Percentiles rank a stretch among this genome's conserved stretches.
These are phyloP conservation scores for Nemopilema nomurai DNA, from an alignment of 30 jellyfish, hydroid and myxozoan species.

Conservation along the genomic window DNA sequence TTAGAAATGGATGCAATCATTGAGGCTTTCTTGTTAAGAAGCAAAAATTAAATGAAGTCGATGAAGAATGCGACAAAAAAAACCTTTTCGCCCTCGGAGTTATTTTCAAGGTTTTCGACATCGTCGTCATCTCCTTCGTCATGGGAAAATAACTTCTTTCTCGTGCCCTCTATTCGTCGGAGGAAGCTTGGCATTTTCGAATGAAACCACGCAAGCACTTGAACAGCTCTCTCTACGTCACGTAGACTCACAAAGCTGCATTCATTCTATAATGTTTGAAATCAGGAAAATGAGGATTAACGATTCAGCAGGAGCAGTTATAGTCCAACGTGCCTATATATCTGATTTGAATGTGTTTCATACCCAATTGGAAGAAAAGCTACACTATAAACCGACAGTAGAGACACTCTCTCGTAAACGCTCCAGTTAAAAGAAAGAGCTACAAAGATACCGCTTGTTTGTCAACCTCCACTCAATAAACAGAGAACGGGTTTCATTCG, in stretches of 20 bases:
- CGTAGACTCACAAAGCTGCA: slow-evolving; percentile 89
- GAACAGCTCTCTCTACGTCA: slow-evolving; percentile 85
- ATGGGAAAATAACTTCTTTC: slow-evolving; percentile 3
- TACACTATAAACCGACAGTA: too few species aligned
- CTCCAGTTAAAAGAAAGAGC: too few species aligned
- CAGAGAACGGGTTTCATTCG: too few species aligned
- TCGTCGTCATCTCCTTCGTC: slow-evolving; percentile 14
- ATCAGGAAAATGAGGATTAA: not conserved
- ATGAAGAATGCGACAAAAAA: not conserved
- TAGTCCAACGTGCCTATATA: too few species aligned
- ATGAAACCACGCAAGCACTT: slow-evolving; percentile 80
- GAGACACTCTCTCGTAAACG: too few species aligned
- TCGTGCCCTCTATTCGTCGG: slow-evolving; percentile 30
- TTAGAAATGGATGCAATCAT: too few species aligned
- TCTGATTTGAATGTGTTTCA: too few species aligned
- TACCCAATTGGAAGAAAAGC: too few species aligned
- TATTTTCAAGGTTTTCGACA: not conserved
- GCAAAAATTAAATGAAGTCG: not conserved
- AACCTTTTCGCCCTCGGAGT: not conserved
- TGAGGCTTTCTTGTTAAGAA: too few species aligned
- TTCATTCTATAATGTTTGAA: slow-evolving; percentile 50
- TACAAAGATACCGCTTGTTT: too few species aligned
- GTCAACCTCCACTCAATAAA: too few species aligned
- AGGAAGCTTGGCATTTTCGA: slow-evolving; percentile 49
- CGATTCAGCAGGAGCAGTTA: too few species aligned